phyloP scores from a whole-genome alignment of 2,888 invertebrate species.

The Synanthedon myopaeformis region DNA sequence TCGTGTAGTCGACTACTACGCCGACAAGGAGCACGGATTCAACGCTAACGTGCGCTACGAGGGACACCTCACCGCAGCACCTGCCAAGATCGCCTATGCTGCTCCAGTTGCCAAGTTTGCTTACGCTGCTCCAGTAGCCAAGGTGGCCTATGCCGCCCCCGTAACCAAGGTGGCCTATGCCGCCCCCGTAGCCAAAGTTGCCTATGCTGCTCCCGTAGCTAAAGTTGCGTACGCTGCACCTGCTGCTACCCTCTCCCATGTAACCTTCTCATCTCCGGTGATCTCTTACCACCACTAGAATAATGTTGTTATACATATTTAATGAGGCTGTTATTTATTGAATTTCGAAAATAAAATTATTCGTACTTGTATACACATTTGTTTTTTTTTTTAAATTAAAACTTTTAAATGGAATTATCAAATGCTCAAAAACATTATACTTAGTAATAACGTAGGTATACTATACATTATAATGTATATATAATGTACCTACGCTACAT shows the following conservation, averaged over 20 bases:
- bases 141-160: slow-evolving; percentile 5
- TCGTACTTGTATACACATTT: too few relatives aligned
- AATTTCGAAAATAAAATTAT: too few relatives aligned
- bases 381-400: not conserved
- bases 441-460: too few relatives aligned
- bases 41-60: slow-evolving; percentile 59
- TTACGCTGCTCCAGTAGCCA: slow-evolving; percentile 8
- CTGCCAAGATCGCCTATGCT: slow-evolving; percentile 7
- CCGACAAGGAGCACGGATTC: slow-evolving; percentile 54
- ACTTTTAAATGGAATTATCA: too few relatives aligned
- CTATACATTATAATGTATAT: too few relatives aligned
- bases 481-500: too few relatives aligned
- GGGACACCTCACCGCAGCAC: slow-evolving; percentile 31
- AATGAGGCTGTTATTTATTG: too few relatives aligned
- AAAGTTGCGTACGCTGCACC: slow-evolving; percentile 14
- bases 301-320: slow-evolving; percentile 1
- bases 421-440: too few relatives aligned
- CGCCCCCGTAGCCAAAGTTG: slow-evolving; percentile 16
- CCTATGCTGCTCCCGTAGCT: slow-evolving; percentile 16
- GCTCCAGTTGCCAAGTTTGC: slow-evolving; percentile 5
- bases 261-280: slow-evolving; percentile 41
- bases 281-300: slow-evolving; percentile 52
- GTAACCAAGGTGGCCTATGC: slow-evolving; percentile 14
- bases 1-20: slow-evolving; percentile 57
- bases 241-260: slow-evolving; percentile 6